Base-by-base conservation (phyloP, 1,140 invertebrate species). In the Mamestra configurata region DNA sequence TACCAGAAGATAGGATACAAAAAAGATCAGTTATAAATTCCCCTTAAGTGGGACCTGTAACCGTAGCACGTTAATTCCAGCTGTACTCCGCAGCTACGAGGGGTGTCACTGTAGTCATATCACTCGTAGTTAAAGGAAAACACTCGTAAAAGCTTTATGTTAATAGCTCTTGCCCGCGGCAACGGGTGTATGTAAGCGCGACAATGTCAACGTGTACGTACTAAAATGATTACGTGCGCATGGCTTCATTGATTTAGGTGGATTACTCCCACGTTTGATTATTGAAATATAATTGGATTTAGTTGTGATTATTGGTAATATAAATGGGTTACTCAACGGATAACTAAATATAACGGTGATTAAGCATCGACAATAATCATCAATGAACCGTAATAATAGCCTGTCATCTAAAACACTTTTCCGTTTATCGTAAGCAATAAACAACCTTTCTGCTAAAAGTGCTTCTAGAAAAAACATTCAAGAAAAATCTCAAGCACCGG, bases 111-210 rank as follows among this genome's bases (percentile, higher is more conserved):
- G 20, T 2, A 22, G 18, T 20, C 53, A 55, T 24, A 55, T 55
- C 53, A 24, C 53, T 55, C 22, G 53, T 55, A 55, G 18, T 20
- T 55, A 55, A 55, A 55, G 53, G 53, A 55, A 55, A 55, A 61
- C 15, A 61, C 27, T 35, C 57, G 27, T 35, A 35, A 61, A 31
- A 61, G 57, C 57, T 35, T 35, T 61, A 31, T 61, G 27, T 55
- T 55, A 55, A 66, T 22, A 46, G 11, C 10, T 66, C 2, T 13
- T 10, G 64, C 37, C 18, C 18, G 1, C 20, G 37, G 11, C 37
- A 46, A 43, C 31, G 22, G n/a, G 11, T 59, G 55, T 27, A 64
- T 27, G 22, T 6, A 24, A 24, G 15, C 40, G 20, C 37, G 22
- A 68, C 22, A 46, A 22, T 68, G 11, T 46, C 64, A 68, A 46